A percentile compares a stretch with the other conserved stretches of the same genome.
Evolutionary conservation across 2,797 vertebrate species (phyloP).

Genomic region (Phataginus tetradactyla): DNA sequence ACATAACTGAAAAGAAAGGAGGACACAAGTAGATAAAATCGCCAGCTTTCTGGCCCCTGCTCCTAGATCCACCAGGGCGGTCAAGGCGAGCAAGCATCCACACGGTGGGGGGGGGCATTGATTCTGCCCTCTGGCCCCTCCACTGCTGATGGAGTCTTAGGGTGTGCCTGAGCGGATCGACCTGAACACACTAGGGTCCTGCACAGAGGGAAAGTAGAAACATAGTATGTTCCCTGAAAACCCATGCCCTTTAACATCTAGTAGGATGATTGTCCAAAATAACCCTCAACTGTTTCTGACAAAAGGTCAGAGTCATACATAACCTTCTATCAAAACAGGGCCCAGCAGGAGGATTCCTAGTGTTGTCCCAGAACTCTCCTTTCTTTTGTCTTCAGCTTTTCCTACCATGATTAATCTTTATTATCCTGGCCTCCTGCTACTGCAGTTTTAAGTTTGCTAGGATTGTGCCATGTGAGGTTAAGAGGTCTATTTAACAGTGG

Average conservation of each 20-base stretch:
- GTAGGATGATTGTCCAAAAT: neutral
- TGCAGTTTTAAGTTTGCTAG: neutral
- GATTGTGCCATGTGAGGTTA: neutral
- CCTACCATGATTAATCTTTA: neutral
- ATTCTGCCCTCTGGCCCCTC: neutral
- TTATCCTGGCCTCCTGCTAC: neutral
- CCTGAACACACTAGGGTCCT: neutral
- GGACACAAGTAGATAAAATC: neutral
- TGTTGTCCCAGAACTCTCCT: neutral
- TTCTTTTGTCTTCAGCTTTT: neutral
- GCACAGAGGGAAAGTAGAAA: neutral
- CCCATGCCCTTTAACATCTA: neutral
- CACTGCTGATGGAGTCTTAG: neutral
- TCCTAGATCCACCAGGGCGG: neutral
- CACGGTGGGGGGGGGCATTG: rapidly evolving
- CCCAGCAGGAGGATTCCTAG: neutral
- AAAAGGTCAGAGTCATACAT: neutral
- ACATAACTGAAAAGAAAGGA: neutral
- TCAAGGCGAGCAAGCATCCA: neutral
- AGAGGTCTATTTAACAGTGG: neutral
- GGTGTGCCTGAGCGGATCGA: neutral
- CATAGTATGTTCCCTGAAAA: neutral
- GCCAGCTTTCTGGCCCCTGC: neutral
- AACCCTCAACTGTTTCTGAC: neutral
- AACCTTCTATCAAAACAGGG: neutral